Base-by-base conservation (phyloP, 1,140 invertebrate species). In the Brachionus paranguensis region DNA sequence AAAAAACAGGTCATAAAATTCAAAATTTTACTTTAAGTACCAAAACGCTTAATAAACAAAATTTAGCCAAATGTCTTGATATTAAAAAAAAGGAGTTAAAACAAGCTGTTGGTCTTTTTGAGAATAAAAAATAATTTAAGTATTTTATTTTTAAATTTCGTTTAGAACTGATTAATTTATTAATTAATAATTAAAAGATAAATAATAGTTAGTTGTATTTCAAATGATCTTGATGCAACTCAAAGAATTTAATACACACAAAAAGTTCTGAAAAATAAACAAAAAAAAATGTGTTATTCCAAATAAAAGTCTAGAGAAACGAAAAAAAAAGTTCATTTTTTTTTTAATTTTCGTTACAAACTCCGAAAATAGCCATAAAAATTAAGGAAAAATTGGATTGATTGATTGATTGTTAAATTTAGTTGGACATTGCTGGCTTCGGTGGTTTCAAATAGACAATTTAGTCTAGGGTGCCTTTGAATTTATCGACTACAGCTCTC, bases 391-490 rank as follows among this genome's bases (percentile, higher is more conserved):
- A 72, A 72, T 72, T 72, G 68, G 68, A 72, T 72, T 43, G 7
- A 41, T 72, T 37, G 7, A 72, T 72, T 37, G 7, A 72, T 72
- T 72, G 68, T 17, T 41, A 68, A 68, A 33, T 68, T 68, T 33
- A 72, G 68, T 20, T 72, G 68, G 68, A 72, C 68, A 43, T 45
- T 20, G 10, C 17, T 72, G 68, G 68, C 68, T 72, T 72, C 41
- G 68, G 14, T 43, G 24, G 7, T 43, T 37, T 72, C n/a, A 41
- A 41, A 20, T 72, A 43, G 68, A 8, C 33, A 12, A 50, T 50
- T 81, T 81, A 60, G 17, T 81, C 78, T 45, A 84, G 47, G 1
- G 83, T 76, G 11, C 83, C 83, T 50, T 84, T 84, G 60, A 78
- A 65, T 70, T 84, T 84, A 27, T 84, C 84, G 10, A 84, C 68